Conservation (phyloP, 2,113 vertebrate species). For the Pelusios castaneus region DNA sequence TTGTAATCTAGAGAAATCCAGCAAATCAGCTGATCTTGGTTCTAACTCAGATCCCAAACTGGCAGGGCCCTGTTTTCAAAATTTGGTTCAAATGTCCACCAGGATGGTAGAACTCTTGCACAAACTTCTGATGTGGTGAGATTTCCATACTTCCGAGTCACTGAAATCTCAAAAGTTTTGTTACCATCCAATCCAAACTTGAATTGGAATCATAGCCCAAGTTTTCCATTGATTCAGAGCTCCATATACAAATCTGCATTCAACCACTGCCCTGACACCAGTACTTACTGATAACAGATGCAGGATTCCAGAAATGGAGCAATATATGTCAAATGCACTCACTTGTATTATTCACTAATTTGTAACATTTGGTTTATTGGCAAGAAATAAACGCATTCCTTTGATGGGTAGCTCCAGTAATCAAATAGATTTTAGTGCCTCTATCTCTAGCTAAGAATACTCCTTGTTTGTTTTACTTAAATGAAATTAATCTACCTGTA, state of each 20-base stretch:
- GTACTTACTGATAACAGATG: background rate
- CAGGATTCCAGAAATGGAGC: background rate
- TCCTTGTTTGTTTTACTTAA: too few relatives aligned
- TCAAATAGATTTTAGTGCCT: conserved; percentile 25
- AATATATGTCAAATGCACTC: background rate
- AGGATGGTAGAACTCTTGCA: accelerated
- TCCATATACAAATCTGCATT: background rate
- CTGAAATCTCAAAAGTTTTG: background rate
- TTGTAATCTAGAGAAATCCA: background rate
- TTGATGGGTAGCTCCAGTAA: background rate
- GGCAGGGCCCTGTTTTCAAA: background rate
- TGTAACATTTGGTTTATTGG: background rate
- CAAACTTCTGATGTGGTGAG: background rate
- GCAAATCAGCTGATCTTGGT: background rate
- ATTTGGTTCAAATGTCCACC: background rate
- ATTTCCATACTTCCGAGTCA: background rate
- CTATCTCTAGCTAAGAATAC: background rate
- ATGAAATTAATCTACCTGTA: conserved; percentile 52
- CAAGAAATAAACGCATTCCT: background rate
- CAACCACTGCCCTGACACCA: background rate
- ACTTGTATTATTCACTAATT: background rate
- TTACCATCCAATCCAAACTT: background rate
- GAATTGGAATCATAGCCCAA: background rate
- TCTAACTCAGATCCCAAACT: background rate
- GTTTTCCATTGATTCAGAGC: background rate